Evolutionary conservation across 2,113 vertebrate species (phyloP).

Genomic region (Cyanistes caeruleus): DNA sequence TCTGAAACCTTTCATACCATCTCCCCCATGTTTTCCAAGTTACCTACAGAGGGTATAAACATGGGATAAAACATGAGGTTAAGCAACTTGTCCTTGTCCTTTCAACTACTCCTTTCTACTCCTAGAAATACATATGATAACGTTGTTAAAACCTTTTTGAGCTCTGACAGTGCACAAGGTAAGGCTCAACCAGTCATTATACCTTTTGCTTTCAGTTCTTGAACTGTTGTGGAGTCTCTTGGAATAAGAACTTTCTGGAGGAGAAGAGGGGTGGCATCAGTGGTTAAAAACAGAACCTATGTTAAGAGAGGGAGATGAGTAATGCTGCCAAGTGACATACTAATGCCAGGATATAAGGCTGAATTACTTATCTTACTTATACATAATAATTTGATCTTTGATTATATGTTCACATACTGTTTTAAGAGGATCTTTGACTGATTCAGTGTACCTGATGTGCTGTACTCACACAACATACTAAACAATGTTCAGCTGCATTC

Average conservation of each 20-base stretch:
- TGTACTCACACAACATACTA: neutral
- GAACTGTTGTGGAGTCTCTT: neutral
- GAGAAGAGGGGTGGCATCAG: neutral
- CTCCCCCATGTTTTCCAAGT: neutral
- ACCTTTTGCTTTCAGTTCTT: neutral
- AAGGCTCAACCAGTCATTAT: neutral
- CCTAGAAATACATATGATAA: neutral
- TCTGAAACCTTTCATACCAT: neutral
- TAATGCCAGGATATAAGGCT: neutral
- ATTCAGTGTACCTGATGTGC: neutral
- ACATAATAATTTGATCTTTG: neutral
- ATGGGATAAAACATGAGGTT: neutral
- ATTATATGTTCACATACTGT: neutral
- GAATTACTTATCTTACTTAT: neutral
- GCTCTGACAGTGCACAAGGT: neutral
- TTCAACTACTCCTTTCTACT: neutral
- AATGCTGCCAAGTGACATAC: neutral
- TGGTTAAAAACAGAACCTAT: neutral
- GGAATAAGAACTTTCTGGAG: neutral
- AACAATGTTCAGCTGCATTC: neutral
- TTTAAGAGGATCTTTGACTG: neutral
- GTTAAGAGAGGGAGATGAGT: neutral
- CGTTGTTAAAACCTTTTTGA: neutral
- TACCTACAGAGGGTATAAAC: neutral
- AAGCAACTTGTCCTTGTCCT: neutral